Evolutionary conservation across 2,113 vertebrate species (phyloP).

Genomic region (Hiodon tergisus): DNA sequence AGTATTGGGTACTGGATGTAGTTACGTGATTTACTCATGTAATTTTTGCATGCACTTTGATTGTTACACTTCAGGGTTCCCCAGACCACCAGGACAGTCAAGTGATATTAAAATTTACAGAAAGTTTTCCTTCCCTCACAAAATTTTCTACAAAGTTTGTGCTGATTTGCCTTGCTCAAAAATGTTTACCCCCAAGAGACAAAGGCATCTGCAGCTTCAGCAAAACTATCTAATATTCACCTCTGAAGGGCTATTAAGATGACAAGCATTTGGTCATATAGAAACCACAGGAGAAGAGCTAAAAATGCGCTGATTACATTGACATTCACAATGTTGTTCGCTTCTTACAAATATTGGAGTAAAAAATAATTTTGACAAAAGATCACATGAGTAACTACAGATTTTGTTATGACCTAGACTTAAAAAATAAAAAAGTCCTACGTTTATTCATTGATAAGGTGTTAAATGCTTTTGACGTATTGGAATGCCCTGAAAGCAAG

Average conservation of each 20-base stretch:
- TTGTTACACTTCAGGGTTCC: too few relatives aligned
- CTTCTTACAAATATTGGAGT: too few relatives aligned
- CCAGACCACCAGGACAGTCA: too few relatives aligned
- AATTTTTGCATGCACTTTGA: too few relatives aligned
- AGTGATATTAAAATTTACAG: too few relatives aligned
- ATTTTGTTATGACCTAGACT: background rate
- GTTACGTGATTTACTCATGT: too few relatives aligned
- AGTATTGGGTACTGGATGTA: background rate
- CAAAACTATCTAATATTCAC: conserved; percentile 15
- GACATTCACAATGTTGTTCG: too few relatives aligned
- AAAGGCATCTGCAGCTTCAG: conserved; percentile 13
- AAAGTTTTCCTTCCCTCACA: conserved; percentile 9
- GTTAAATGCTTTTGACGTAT: too few relatives aligned
- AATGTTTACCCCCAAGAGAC: conserved; percentile 12
- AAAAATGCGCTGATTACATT: background rate
- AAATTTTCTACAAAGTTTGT: conserved; percentile 10
- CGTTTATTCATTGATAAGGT: too few relatives aligned
- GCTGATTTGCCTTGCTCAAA: background rate
- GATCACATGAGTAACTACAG: background rate
- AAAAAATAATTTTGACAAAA: background rate
- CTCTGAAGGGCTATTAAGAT: conserved; percentile 26
- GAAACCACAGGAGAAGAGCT: conserved; percentile 2
- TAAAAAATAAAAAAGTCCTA: too few relatives aligned
- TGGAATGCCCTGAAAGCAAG: too few relatives aligned
- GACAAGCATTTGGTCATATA: conserved; percentile 22